Evolutionary conservation across 2,113 vertebrate species (phyloP), one percentile per base, ranked within the genome.

Genomic region (Aphyosemion australe): DNA sequence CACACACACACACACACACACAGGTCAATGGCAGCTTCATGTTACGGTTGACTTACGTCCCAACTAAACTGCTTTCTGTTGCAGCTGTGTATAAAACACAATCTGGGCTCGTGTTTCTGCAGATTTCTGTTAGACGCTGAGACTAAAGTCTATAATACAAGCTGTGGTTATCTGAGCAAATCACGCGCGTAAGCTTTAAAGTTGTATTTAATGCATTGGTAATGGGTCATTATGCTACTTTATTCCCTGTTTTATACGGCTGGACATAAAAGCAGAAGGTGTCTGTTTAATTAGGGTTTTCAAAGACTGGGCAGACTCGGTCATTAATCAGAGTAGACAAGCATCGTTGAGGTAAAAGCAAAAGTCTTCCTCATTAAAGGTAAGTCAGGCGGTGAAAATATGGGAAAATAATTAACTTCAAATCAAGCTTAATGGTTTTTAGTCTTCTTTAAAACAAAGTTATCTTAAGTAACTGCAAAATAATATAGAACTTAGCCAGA

Each of bases 261-360:
- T 55, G 32, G 43, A 54, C 69, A 55, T 62, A 14, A 64, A 54
- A 15, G 53, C 20, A 20, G 58, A 62, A 34, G n/a, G 49, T 51
- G 42, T 16, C 43, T 46, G 52, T 45, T 72, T 74, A 69, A 72
- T 82, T 64, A 52, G 53, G 74, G 66, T 70, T 78, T 12, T 46
- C 65, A 63, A 67, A 72, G 42, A 62, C 13, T 8, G n/a, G 26
- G 41, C 20, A 47, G 46, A 21, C 51, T 52, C 37, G 1, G 8
- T 64, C 68, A 83, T 86, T 81, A 69, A 83, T 85, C 79, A 84
- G 65, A 84, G 34, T 15, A 43, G 42, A 68, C 72, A 47, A 37
- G 26, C 47, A 50, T 41, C 60, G 72, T 52, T 48, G 34, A 16
- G 8, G 9, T 51, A 41, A 18, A 7, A 3, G 51, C 0, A 43